Conservation (phyloP, 2,888 invertebrate species). For the Dryobota labecula region DNA sequence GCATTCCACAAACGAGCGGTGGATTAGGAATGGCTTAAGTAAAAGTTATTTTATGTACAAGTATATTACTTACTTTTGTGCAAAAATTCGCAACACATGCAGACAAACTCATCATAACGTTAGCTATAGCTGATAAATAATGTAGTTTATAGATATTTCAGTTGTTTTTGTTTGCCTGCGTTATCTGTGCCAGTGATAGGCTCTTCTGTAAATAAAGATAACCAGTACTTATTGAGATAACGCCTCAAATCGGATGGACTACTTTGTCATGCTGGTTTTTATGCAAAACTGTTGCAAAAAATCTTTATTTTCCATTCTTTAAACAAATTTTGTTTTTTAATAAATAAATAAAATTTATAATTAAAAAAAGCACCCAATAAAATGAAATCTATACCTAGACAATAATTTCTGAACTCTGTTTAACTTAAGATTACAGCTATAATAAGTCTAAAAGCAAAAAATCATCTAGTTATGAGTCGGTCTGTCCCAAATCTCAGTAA, state of each 20-base stretch:
- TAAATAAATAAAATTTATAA: too few relatives aligned
- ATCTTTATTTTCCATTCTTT: background rate
- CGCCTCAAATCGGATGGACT: constrained; percentile 45
- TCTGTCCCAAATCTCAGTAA: background rate
- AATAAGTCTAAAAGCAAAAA: background rate
- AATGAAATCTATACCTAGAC: background rate
- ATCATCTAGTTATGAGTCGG: background rate
- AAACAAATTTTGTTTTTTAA: too few relatives aligned
- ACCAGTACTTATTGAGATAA: constrained; percentile 64
- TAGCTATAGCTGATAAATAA: constrained; percentile 49
- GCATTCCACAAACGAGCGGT: too few relatives aligned
- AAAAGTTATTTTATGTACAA: too few relatives aligned
- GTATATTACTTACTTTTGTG: background rate
- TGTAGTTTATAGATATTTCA: constrained; percentile 55
- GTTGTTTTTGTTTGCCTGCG: constrained; percentile 76
- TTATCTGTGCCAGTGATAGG: constrained; percentile 72
- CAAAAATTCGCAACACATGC: constrained; percentile 23
- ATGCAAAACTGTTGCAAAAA: constrained; percentile 12
- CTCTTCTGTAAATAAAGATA: constrained; percentile 73
- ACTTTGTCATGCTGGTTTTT: constrained; percentile 17
- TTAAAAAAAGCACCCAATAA: background rate
- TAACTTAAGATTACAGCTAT: background rate
- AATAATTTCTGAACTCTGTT: background rate
- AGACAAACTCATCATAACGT: constrained; percentile 29
- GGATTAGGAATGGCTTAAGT: too few relatives aligned